phyloP scores from a whole-genome alignment of 2,888 invertebrate species.

The Eupithecia dodoneata region DNA sequence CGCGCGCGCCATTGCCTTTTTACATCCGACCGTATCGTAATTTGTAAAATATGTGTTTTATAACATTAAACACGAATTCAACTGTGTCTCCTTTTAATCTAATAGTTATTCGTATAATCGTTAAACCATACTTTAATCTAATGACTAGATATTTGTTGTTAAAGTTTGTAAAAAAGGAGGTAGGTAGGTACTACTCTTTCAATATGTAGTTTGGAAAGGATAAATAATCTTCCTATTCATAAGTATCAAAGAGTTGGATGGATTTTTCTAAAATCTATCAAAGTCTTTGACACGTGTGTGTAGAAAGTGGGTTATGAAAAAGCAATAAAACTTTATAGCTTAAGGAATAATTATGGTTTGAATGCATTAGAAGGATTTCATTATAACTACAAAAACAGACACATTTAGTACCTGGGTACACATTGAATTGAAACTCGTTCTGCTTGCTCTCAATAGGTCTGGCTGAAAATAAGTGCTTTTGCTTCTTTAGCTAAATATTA shows the following conservation, averaged over 20 bases:
- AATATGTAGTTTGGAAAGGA: not conserved
- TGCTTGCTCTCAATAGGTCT: too few relatives aligned
- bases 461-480: too few relatives aligned
- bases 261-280: not conserved
- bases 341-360: too few relatives aligned
- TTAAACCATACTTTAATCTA: not conserved
- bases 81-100: constrained; percentile 1
- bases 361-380: too few relatives aligned
- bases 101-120: not conserved
- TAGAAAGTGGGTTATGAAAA: not conserved
- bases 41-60: constrained; percentile 56
- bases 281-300: not conserved
- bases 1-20: constrained; percentile 66
- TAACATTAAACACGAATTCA: constrained; percentile 33
- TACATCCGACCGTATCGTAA: constrained; percentile 62
- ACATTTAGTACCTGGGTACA: too few relatives aligned
- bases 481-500: too few relatives aligned
- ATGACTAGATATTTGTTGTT: not conserved
- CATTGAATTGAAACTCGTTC: too few relatives aligned
- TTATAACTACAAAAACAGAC: too few relatives aligned
- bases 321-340: not conserved
- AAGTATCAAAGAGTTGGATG: not conserved
- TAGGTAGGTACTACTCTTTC: not conserved
- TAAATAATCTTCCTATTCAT: not conserved
- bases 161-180: not conserved